Base-by-base conservation (phyloP, 35 echinoderm and acorn worm species). In the Ophioderma brevispina region DNA sequence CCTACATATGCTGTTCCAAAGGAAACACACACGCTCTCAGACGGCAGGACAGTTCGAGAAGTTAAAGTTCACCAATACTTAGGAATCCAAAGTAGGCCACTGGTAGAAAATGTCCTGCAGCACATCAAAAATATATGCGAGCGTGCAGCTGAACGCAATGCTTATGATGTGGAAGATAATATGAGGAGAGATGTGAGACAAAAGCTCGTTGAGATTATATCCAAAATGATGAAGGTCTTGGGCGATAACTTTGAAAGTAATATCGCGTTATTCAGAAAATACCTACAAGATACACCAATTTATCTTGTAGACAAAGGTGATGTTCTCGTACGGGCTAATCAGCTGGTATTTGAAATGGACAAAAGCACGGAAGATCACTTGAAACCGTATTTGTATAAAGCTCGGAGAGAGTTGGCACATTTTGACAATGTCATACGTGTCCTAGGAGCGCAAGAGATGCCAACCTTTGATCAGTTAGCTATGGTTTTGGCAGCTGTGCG, bases 371-470 rank as follows among this genome's bases (percentile, higher is more conserved):
- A 55, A 36, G 13, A 19, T 0, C 14, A 28, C 30, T 35, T 85
- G 0, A 32, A 34, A 36, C 83, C 83, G 33, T 85, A 64, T 55
- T 37, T 85, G 31, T 85, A 64, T 28, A 63, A 64, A 64, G 31
- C 52, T 36, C 83, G 50, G 1, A 11, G 83, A 32, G 49, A 85
- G 13, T 64, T 59, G 13, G 31, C 0, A 1, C 13, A 64, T 0
- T 35, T 85, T 85, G 83, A 85, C 28, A 37, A 10, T 4, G 32
- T 85, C 23, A 17, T 85, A 13, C 28, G 32, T 36, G 33, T 85
- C 18, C 83, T 85, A 1, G 83, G 83, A 23, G 55, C 83, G 1
- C 10, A 36, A 4, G 14, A 85, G 3, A n/a, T 15, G 1, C 43
- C 2, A 1, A 36, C 83, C 49, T 85, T 85, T 19, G 49, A 64